Conservation (phyloP, 2,113 vertebrate species). For the Labeo catla region DNA sequence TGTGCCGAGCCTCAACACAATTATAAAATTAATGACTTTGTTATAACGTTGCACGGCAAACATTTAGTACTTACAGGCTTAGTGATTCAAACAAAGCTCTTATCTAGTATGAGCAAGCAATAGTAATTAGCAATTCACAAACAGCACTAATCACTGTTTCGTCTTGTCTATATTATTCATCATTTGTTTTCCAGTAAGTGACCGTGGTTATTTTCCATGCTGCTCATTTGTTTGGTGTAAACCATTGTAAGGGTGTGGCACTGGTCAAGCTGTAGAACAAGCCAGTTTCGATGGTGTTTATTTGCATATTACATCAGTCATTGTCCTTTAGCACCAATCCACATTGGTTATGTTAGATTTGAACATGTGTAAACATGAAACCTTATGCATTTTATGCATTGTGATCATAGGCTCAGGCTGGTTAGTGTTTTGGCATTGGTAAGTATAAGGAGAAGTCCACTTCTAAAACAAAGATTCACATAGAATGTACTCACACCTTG, state of each 20-base stretch:
- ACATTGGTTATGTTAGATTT: not conserved
- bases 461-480: no score
- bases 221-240: slow-evolving; percentile 7
- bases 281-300: not conserved
- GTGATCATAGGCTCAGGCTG: not conserved
- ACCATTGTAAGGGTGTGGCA: not conserved
- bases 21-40: no score
- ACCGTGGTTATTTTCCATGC: not conserved
- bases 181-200: not conserved
- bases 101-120: not conserved
- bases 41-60: not conserved
- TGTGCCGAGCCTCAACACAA: not conserved
- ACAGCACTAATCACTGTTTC: no score
- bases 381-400: no score
- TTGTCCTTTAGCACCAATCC: not conserved
- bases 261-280: not conserved
- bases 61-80: not conserved
- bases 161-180: not conserved
- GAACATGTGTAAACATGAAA: not conserved
- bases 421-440: no score
- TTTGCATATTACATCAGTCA: not conserved
- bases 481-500: no score
- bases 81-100: not conserved
- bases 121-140: not conserved
- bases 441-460: no score